A percentile compares a stretch with the other conserved stretches of the same genome.
These are phyloP conservation scores for Brevimyrus niger DNA, from an alignment of 2,113 vertebrate species.

Conservation along the genomic window DNA sequence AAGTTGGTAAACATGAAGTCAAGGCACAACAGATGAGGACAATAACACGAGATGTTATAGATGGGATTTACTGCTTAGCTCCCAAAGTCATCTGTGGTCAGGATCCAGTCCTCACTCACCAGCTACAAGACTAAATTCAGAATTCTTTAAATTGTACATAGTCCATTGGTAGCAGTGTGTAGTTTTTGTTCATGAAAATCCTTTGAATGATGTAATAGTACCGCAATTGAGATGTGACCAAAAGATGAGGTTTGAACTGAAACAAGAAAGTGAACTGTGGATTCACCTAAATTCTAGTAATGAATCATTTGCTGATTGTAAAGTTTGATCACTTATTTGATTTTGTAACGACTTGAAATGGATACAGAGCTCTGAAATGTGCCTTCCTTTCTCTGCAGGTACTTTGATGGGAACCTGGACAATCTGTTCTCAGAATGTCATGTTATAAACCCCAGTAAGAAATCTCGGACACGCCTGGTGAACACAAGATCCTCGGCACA, in stretches of 20 bases:
- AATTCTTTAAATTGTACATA: background rate
- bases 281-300: background rate
- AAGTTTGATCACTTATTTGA: background rate
- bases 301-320: background rate
- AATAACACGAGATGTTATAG: background rate
- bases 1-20: background rate
- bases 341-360: background rate
- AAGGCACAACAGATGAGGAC: background rate
- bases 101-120: background rate
- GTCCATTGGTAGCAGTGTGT: background rate
- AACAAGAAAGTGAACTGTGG: background rate
- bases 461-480: constrained; percentile 91
- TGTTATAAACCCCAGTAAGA: constrained; percentile 98
- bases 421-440: constrained; percentile 99
- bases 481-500: constrained; percentile 95
- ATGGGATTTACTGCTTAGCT: background rate
- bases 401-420: constrained; percentile 98
- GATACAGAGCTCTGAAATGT: background rate
- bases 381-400: constrained; percentile 60
- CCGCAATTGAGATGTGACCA: background rate
- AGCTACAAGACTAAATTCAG: background rate
- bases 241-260: background rate
- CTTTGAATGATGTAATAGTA: background rate
- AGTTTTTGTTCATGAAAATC: background rate
- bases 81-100: background rate